Evolutionary conservation across 2,113 vertebrate species (phyloP).

Genomic region (Erpornis zantholeuca): DNA sequence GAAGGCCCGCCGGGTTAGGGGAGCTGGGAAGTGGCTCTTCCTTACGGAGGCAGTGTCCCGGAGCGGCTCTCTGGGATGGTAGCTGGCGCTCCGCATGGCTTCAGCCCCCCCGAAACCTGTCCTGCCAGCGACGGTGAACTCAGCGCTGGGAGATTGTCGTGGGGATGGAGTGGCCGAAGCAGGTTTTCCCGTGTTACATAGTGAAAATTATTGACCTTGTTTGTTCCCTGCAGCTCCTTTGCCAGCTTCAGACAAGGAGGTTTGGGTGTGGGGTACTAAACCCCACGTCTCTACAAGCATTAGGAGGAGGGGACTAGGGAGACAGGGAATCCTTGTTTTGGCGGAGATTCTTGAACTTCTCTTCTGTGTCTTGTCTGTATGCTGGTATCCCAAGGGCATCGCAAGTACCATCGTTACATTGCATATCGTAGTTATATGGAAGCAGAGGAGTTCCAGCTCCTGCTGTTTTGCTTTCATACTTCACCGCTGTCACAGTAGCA

Average conservation of each 20-base stretch:
- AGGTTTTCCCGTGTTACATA: fast-evolving
- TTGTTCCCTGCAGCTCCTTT: background rate
- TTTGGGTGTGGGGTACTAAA: background rate
- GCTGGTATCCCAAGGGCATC: background rate
- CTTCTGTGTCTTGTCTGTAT: background rate
- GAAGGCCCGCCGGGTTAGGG: fast-evolving
- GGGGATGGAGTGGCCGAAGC: fast-evolving
- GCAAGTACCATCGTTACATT: fast-evolving
- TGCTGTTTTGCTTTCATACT: background rate
- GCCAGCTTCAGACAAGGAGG: background rate
- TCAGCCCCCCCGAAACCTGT: background rate
- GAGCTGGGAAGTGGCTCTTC: background rate
- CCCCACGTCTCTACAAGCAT: background rate
- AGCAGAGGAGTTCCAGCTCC: background rate
- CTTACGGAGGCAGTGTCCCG: background rate
- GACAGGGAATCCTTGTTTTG: fast-evolving
- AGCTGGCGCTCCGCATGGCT: background rate
- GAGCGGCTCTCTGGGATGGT: background rate
- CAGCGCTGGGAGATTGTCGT: fast-evolving
- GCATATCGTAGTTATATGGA: background rate
- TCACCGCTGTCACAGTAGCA: fast-evolving
- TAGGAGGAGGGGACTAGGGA: background rate
- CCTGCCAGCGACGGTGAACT: fast-evolving
- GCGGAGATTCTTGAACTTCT: background rate
- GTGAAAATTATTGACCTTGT: background rate